Evolutionary conservation across 2,888 invertebrate genomes (phyloP), one percentile per base, ranked within the genome.

Genomic region (Gryllus longicercus): DNA sequence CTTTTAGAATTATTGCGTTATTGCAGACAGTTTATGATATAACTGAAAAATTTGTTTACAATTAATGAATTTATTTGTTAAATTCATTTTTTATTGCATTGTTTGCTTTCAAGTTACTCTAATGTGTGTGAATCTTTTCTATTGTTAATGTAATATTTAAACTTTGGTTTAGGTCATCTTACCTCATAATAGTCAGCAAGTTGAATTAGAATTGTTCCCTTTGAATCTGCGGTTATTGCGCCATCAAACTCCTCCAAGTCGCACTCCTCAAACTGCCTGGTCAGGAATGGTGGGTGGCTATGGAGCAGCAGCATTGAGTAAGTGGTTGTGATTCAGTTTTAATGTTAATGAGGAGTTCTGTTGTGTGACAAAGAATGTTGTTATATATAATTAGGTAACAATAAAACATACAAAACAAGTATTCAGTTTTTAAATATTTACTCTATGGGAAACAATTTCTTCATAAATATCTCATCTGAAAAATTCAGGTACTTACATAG

Each of bases 171-270:
- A 89, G 92, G 93, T 94, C n/a, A 94, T 95, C 82, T 88, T 92
- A 82, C 93, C 93, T 0, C 91, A 91, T 0, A 90, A 90, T 84
- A 90, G 91, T 0, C 83, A 86, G 0, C 92, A 92, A 75, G 91
- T 95, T 0, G 96, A 96, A 84, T 86, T 97, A 78, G 97, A 97
- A 85, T 87, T 96, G 63, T 96, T 96, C 86, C 96, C 96, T 0
- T 86, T 96, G 74, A 94, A 93, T 84, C 86, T 96, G 82, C 90
- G 93, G 82, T 90, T 97, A 74, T 88, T 93, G 80, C 89, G 95
- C 63, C 96, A 96, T 86, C 91, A 90, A 80, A 87, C 90, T 80
- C 82, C 84, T 82, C 83, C 84, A 81, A 79, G 83, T 77, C 77
- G 78, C 51, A 79, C 82, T 23, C 78, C 83, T 14, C 83, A 83